Conservation (phyloP, 2,888 invertebrate genomes). For the Ichneumoninae sp. region DNA sequence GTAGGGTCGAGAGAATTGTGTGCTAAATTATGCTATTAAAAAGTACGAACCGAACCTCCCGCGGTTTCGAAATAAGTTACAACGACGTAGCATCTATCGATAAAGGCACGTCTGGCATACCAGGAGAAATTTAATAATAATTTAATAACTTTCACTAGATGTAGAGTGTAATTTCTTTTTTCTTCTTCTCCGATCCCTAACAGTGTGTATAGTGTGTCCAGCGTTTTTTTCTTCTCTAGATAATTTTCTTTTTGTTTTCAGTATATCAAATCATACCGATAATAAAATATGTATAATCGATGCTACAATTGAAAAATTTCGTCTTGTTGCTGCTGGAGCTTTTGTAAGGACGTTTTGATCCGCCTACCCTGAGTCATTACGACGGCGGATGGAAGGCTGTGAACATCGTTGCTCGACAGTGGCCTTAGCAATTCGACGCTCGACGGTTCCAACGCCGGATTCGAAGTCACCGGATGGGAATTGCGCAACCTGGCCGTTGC, state of each 20-base stretch:
- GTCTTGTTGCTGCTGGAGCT: conserved; percentile 93
- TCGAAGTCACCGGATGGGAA: conserved; percentile 85
- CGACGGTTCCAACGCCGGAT: conserved; percentile 66
- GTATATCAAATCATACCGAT: conserved; percentile 9
- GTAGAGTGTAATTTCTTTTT: conserved; percentile 23
- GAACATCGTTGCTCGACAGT: conserved; percentile 86
- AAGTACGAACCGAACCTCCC: conserved; percentile 26
- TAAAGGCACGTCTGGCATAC: conserved; percentile 66
- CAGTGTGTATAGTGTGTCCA: conserved; percentile 50
- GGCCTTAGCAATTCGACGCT: conserved; percentile 79
- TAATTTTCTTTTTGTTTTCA: conserved; percentile 26
- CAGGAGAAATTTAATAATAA: conserved; percentile 38
- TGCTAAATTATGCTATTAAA: conserved; percentile 18
- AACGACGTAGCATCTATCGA: conserved; percentile 53
- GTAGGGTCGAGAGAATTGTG: neutral
- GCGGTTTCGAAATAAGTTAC: conserved; percentile 21
- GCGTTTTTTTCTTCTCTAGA: conserved; percentile 24
- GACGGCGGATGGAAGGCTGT: conserved; percentile 85
- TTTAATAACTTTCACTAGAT: conserved; percentile 26
- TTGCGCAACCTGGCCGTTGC: conserved; percentile 86
- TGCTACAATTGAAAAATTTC: conserved; percentile 96
- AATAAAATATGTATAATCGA: conserved; percentile 49
- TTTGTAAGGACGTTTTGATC: conserved; percentile 92
- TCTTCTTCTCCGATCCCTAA: neutral
- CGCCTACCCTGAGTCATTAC: conserved; percentile 92